Conservation (phyloP, 2,888 invertebrate genomes). For the Ptycholaimellus sp. region DNA sequence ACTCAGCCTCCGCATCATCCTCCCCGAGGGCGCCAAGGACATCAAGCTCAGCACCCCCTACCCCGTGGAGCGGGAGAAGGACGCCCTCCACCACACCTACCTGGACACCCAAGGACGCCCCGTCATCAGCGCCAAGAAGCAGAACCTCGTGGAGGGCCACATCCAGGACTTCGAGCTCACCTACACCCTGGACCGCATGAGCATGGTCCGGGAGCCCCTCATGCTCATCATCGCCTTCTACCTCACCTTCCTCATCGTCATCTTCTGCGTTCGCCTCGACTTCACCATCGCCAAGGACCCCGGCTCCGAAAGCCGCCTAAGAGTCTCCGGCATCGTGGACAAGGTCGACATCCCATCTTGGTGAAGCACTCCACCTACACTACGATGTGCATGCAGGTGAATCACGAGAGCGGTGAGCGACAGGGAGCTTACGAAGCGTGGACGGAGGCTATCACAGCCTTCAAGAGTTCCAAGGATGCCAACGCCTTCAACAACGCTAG, state of each 20-base stretch:
- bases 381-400: no score
- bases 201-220: slow-evolving; percentile 76
- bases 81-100: slow-evolving; percentile 64
- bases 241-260: slow-evolving; percentile 62
- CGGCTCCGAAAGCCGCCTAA: slow-evolving; percentile 32
- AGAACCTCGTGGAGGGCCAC: slow-evolving; percentile 75
- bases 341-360: no score
- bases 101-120: slow-evolving; percentile 78
- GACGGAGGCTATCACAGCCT: slow-evolving; percentile 38
- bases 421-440: slow-evolving; percentile 38
- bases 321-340: slow-evolving; percentile 32
- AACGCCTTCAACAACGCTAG: slow-evolving; percentile 24
- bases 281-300: slow-evolving; percentile 54
- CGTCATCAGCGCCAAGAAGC: slow-evolving; percentile 52
- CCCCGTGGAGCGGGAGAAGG: slow-evolving; percentile 45
- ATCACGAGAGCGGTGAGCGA: slow-evolving; percentile 38
- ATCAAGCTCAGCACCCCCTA: slow-evolving; percentile 59
- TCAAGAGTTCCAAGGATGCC: slow-evolving; percentile 35
- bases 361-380: no score
- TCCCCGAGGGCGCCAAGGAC: slow-evolving; percentile 66
- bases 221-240: slow-evolving; percentile 66
- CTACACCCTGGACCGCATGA: slow-evolving; percentile 58
- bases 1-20: slow-evolving; percentile 55
- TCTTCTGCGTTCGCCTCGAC: slow-evolving; percentile 77
- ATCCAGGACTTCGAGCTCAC: slow-evolving; percentile 67